phyloP scores from a whole-genome alignment of 2,797 vertebrate species.

The Paguma larvata region DNA sequence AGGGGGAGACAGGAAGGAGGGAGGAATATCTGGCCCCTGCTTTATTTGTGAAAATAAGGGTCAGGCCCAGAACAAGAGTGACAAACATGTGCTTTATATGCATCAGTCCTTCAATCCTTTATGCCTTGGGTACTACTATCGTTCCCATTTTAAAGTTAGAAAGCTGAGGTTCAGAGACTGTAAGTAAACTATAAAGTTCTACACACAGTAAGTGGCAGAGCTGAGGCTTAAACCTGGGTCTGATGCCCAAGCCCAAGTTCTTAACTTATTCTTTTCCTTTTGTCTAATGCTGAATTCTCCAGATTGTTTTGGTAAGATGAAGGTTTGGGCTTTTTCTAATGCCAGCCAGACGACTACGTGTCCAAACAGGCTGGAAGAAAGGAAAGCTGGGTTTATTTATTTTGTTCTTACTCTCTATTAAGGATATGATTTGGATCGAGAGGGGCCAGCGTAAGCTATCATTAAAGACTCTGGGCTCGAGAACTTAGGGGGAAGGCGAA shows the following conservation, averaged over 20 bases:
- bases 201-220: background rate
- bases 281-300: slow-evolving; percentile 18
- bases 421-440: slow-evolving; percentile 15
- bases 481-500: background rate
- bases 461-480: background rate
- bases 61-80: background rate
- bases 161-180: background rate
- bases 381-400: slow-evolving; percentile 37
- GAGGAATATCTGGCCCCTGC: background rate
- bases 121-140: background rate
- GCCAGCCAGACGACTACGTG: background rate
- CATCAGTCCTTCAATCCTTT: background rate
- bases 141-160: background rate
- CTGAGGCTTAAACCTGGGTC: background rate
- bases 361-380: background rate
- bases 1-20: background rate
- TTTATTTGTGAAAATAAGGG: background rate
- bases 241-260: slow-evolving; percentile 1
- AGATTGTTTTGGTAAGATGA: slow-evolving; percentile 49
- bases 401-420: slow-evolving; percentile 46
- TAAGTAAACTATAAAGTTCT: background rate
- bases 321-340: background rate
- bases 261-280: background rate
- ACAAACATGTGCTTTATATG: background rate
- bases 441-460: background rate